Evolutionary conservation across 2,113 vertebrate genomes (phyloP).

Genomic region (Hylia prasina): DNA sequence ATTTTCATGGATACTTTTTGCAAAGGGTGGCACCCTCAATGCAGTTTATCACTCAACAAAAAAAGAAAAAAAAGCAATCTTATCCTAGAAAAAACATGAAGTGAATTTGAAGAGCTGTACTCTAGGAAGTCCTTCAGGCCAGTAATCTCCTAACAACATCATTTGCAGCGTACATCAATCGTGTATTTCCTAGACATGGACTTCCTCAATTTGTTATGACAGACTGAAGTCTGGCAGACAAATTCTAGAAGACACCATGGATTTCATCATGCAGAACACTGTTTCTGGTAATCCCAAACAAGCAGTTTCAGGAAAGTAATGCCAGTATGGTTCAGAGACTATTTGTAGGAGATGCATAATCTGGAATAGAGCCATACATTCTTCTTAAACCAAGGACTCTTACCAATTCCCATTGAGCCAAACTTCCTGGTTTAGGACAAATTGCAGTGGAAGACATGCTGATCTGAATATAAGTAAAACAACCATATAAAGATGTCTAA

Average conservation of each 20-base stretch:
- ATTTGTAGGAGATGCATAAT: not conserved
- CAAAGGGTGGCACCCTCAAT: not conserved
- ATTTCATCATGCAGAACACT: not conserved
- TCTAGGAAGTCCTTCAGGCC: not conserved
- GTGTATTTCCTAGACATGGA: not conserved
- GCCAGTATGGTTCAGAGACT: not conserved
- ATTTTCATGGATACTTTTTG: not conserved
- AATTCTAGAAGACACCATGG: not conserved
- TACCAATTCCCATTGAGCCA: not conserved
- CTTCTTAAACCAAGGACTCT: not conserved
- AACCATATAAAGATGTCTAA: not conserved
- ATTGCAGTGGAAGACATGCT: not conserved
- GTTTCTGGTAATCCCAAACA: not conserved
- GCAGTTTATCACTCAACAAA: not conserved
- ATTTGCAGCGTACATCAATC: not conserved
- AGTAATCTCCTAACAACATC: not conserved
- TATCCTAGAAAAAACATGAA: not conserved
- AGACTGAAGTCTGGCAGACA: not conserved
- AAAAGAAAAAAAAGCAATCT: not conserved
- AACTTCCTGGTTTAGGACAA: not conserved
- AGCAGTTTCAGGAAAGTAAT: not conserved
- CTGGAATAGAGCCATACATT: not conserved
- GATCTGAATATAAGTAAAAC: not conserved
- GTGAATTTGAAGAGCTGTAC: not conserved
- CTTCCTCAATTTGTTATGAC: not conserved